These are phyloP conservation scores for Drusus annulatus DNA, from an alignment of 1,140 invertebrate genomes.

Conservation along the genomic window DNA sequence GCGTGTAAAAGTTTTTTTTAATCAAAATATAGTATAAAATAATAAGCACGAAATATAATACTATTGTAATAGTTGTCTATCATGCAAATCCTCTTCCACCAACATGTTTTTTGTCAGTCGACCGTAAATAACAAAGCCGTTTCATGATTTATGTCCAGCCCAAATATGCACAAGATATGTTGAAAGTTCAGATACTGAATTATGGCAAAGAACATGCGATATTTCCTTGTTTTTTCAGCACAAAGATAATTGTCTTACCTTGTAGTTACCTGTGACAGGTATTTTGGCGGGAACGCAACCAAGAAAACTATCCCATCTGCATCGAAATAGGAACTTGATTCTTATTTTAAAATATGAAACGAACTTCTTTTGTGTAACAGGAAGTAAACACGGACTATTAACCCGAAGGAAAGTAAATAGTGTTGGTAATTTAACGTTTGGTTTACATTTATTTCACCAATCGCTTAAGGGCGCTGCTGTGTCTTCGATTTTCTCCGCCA, in stretches of 20 bases:
- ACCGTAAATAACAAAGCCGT: not conserved
- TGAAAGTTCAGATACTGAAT: not conserved
- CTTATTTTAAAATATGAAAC: constrained; percentile 3
- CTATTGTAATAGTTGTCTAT: not conserved
- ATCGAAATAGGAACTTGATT: not conserved
- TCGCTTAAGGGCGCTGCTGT: constrained; percentile 15
- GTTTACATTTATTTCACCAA: constrained; percentile 16
- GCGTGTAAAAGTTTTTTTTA: no score
- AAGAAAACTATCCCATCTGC: no score
- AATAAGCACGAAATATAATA: no score
- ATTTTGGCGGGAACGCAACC: constrained; percentile 4
- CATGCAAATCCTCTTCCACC: not conserved
- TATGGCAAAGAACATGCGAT: constrained; percentile 9
- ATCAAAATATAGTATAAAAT: no score
- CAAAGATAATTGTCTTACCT: constrained; percentile 1
- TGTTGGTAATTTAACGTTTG: constrained; percentile 14
- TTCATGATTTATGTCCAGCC: not conserved
- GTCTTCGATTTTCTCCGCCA: constrained; percentile 40
- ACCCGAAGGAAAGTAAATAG: not conserved
- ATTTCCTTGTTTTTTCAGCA: constrained; percentile 6
- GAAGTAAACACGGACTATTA: not conserved
- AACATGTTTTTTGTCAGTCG: not conserved
- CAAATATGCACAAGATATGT: not conserved
- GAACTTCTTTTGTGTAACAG: not conserved
- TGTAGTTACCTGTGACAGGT: not conserved